Conservation (phyloP, 2,888 invertebrate species). For the Pyrrhia umbra region DNA sequence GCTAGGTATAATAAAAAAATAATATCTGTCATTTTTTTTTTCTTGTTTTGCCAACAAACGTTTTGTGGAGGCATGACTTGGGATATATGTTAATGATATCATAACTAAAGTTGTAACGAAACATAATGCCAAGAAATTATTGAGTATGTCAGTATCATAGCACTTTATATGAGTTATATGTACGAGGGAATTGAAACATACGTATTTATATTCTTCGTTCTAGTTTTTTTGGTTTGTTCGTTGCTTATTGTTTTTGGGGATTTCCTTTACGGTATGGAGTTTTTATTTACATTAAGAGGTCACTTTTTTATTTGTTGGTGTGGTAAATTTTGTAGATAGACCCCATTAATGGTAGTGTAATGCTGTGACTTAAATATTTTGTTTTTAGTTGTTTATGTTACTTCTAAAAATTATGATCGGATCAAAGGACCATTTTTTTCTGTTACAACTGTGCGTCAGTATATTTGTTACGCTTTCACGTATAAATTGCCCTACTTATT, state of each 20-base stretch:
- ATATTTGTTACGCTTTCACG: no score
- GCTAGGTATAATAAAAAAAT: slow-evolving; percentile 67
- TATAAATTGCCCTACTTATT: no score
- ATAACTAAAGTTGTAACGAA: slow-evolving; percentile 38
- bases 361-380: no score
- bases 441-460: no score
- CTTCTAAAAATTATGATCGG: no score
- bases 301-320: neutral
- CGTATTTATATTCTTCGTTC: slow-evolving; percentile 16
- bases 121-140: slow-evolving; percentile 52
- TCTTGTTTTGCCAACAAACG: slow-evolving; percentile 60
- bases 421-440: no score
- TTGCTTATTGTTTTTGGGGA: neutral
- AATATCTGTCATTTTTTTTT: slow-evolving; percentile 59
- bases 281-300: neutral
- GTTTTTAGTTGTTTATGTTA: no score
- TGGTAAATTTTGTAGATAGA: neutral
- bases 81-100: slow-evolving; percentile 23
- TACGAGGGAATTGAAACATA: slow-evolving; percentile 12
- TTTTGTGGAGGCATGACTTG: slow-evolving; percentile 43
- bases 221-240: neutral
- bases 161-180: slow-evolving; percentile 32
- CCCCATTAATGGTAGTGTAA: neutral
- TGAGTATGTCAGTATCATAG: slow-evolving; percentile 30
- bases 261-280: neutral